Evolutionary conservation across 2,113 vertebrate species (phyloP), one percentile per base, ranked within the genome.

Genomic region (Scomber japonicus): DNA sequence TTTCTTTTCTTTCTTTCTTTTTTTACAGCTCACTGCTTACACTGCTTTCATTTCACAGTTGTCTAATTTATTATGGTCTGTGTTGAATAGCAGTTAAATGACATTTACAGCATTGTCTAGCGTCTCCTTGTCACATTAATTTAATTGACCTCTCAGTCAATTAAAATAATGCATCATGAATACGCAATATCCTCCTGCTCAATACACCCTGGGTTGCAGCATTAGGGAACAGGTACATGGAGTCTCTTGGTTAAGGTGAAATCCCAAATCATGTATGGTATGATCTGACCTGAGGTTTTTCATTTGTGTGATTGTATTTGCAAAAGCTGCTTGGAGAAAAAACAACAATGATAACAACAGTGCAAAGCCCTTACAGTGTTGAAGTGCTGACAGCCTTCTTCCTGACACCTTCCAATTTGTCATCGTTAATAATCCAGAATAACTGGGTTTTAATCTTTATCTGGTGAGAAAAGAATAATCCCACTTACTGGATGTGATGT

Each of bases 111-210:
- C 65, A 79, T 85, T 92, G 84, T 85, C 51, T 82, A 3, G 67
- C 21, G 8, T 66, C 80, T 81, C 72, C 74, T 61, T 86, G 85
- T 84, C 83, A 81, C 83, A 81, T 88, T 92, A 78, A 89, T 86
- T 88, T 78, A 89, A 91, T 87, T 87, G 87, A 91, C 78, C 85
- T 82, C 78, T 81, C 75, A 85, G 83, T 79, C 55, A 74, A 78
- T 80, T 77, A 75, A 69, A 87, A 89, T 56, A 88, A 84, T 76
- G 65, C 80, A 74, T 67, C 60, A n/a, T 16, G 71, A 85, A 86
- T 78, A 57, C 8, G 17, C 76, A 86, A 59, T 80, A 82, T 79
- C 75, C 75, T 57, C 48, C 0, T 45, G 57, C 90, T 59, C 71
- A 5, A 66, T 7, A 51, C 68, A 15, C 46, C 5, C 27, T 72